Evolutionary conservation across 2,888 invertebrate species (phyloP).

Genomic region (Agrilus cyanescens): DNA sequence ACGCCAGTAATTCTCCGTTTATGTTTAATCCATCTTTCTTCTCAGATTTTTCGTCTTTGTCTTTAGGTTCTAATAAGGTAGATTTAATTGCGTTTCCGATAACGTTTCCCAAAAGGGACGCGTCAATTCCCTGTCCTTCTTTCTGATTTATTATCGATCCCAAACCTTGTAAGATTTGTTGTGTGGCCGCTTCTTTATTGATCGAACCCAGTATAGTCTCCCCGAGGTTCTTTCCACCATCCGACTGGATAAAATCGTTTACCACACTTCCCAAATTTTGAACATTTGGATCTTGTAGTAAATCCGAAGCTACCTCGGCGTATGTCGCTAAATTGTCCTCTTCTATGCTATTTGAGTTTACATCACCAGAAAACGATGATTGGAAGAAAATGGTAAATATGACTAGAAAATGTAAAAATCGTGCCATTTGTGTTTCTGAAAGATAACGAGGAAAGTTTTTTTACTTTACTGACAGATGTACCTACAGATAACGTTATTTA

Average conservation of each 20-base stretch:
- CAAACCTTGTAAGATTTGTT: constrained; percentile 39
- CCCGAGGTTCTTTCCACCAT: constrained; percentile 46
- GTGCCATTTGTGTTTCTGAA: too few relatives aligned
- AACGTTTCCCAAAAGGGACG: constrained; percentile 44
- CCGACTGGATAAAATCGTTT: constrained; percentile 56
- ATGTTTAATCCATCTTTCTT: too few relatives aligned
- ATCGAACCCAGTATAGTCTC: constrained; percentile 22
- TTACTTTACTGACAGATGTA: too few relatives aligned
- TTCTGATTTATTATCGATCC: constrained; percentile 9
- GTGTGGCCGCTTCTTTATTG: constrained; percentile 24
- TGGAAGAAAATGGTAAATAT: constrained; percentile 5
- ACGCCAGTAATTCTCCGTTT: too few relatives aligned
- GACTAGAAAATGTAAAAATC: constrained; percentile 5
- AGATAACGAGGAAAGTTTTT: too few relatives aligned
- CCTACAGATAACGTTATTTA: too few relatives aligned
- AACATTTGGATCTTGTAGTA: constrained; percentile 42
- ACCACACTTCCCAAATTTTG: constrained; percentile 50
- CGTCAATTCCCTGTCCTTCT: constrained; percentile 34
- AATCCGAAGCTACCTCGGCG: constrained; percentile 55
- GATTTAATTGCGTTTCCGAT: constrained; percentile 32
- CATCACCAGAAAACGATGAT: constrained; percentile 1
- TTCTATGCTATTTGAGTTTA: constrained; percentile 6
- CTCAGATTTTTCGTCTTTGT: constrained; percentile 8
- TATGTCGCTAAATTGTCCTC: constrained; percentile 37
- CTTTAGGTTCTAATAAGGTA: constrained; percentile 33